Conservation (phyloP, 2,113 vertebrate genomes). For the Heterocephalus glaber region DNA sequence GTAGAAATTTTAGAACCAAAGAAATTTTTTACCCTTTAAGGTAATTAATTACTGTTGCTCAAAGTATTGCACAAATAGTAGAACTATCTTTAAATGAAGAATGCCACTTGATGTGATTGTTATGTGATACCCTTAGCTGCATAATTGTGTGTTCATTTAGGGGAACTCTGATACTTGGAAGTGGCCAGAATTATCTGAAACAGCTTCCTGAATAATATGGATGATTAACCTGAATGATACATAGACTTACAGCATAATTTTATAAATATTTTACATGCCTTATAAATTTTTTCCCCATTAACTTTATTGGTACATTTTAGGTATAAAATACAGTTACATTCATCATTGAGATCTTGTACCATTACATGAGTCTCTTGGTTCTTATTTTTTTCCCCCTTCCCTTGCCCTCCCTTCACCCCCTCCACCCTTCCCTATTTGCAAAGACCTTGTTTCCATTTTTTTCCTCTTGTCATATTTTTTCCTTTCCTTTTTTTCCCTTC, state of each 20-base stretch:
- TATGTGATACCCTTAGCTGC: not conserved
- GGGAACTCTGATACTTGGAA: not conserved
- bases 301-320: too few species aligned
- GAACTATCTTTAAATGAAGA: conserved; percentile 15
- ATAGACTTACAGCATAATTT: not conserved
- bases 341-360: too few species aligned
- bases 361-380: too few species aligned
- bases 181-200: not conserved
- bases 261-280: conserved; percentile 44
- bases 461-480: too few species aligned
- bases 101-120: not conserved
- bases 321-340: too few species aligned
- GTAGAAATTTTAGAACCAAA: conserved; percentile 1
- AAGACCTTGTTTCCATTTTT: too few species aligned
- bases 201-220: conserved; percentile 42
- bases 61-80: not conserved
- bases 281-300: too few species aligned
- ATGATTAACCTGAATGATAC: conserved; percentile 19
- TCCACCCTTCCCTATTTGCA: too few species aligned
- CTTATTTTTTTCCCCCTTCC: too few species aligned
- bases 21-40: conserved; percentile 11
- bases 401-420: too few species aligned
- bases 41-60: not conserved
- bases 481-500: too few species aligned
- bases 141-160: not conserved